A percentile compares a stretch with the other conserved stretches of the same genome.
Conservation (phyloP, 1,140 invertebrate genomes). For the Riptortus pedestris region DNA sequence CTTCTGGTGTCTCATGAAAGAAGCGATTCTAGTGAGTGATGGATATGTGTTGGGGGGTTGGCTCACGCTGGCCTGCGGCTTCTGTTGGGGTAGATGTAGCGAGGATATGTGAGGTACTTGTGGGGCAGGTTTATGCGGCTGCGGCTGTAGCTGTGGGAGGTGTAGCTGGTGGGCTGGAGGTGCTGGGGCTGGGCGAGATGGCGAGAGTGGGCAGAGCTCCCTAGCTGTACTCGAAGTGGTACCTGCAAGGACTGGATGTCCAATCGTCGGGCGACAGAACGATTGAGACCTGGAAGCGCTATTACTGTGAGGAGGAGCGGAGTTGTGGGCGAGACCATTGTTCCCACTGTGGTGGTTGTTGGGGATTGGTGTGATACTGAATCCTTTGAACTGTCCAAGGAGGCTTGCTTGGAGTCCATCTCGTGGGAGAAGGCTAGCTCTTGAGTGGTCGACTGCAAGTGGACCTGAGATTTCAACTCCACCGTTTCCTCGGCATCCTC, state of each 20-base stretch:
- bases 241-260: slow-evolving; percentile 63
- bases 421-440: slow-evolving; percentile 37
- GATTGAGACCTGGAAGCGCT: neutral
- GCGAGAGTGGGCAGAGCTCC: slow-evolving; percentile 39
- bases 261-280: slow-evolving; percentile 41
- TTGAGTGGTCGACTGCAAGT: slow-evolving; percentile 26
- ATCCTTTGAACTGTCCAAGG: slow-evolving; percentile 76
- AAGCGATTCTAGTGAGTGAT: slow-evolving; percentile 57
- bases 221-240: slow-evolving; percentile 62
- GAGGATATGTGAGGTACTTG: too few relatives aligned
- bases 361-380: slow-evolving; percentile 57
- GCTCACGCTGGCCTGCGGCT: neutral
- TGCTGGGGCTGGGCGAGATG: slow-evolving; percentile 31
- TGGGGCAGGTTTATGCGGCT: neutral
- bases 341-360: slow-evolving; percentile 32
- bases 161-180: neutral
- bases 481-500: neutral
- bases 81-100: neutral
- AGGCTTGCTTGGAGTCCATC: slow-evolving; percentile 44
- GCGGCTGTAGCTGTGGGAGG: neutral
- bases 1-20: slow-evolving; percentile 50
- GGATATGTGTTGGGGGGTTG: slow-evolving; percentile 26
- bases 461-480: slow-evolving; percentile 29
- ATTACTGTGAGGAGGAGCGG: too few relatives aligned
- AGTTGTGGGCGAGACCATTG: neutral